Evolutionary conservation across 2,888 invertebrate species (phyloP).

Genomic region (Melanostoma mellinum): DNA sequence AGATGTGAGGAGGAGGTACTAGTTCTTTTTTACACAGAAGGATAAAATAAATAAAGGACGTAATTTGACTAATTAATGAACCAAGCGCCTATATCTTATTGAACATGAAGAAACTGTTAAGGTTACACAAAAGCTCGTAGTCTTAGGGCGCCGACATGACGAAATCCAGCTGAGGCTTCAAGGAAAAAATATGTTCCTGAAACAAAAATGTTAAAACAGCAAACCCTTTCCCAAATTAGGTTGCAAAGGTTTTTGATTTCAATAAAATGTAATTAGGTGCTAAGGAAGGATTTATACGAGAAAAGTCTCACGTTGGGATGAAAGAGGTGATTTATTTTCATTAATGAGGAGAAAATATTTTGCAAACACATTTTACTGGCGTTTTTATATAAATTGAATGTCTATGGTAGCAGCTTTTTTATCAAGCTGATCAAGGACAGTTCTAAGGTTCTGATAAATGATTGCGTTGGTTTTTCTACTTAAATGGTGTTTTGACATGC

Average conservation of each 20-base stretch:
- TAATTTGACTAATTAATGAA: too few species aligned
- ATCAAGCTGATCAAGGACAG: too few species aligned
- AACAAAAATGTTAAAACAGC: conserved; percentile 20
- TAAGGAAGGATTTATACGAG: conserved; percentile 30
- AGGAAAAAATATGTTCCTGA: conserved; percentile 23
- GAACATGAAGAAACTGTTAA: too few species aligned
- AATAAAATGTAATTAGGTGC: conserved; percentile 62
- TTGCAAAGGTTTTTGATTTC: conserved; percentile 54
- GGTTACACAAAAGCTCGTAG: too few species aligned
- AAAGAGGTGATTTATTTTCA: conserved; percentile 22
- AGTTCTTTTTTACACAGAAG: too few species aligned
- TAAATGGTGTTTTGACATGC: too few species aligned
- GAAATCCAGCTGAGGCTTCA: neutral
- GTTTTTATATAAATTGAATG: neutral
- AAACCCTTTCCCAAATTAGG: conserved; percentile 53
- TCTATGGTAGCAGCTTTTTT: neutral
- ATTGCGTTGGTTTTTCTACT: too few species aligned
- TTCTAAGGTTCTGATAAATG: too few species aligned
- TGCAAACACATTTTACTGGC: neutral
- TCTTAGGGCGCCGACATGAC: too few species aligned
- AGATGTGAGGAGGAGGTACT: too few species aligned
- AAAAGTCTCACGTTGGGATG: neutral
- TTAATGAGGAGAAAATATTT: neutral
- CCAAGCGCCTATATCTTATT: too few species aligned
- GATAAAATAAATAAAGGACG: too few species aligned